These are phyloP conservation scores for Mirza zaza DNA, from an alignment of 2,113 vertebrate genomes.

Conservation along the genomic window DNA sequence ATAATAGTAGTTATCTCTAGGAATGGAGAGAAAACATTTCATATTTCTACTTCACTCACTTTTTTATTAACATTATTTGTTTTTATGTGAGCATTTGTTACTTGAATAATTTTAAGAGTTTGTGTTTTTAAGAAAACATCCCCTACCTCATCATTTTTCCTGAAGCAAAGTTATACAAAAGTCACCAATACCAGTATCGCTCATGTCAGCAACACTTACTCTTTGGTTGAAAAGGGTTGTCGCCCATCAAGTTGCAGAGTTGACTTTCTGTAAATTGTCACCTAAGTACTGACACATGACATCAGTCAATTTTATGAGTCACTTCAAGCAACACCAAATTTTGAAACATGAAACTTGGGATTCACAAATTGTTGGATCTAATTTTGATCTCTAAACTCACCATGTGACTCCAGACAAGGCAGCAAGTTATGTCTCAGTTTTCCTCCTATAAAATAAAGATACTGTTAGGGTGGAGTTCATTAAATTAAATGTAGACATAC, in stretches of 20 bases:
- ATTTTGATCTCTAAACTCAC: slow-evolving; percentile 65
- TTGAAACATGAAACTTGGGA: slow-evolving; percentile 41
- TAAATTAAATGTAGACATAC: neutral
- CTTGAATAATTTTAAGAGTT: slow-evolving; percentile 26
- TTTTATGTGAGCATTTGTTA: slow-evolving; percentile 11
- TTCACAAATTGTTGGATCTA: slow-evolving; percentile 46
- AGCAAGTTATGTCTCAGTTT: slow-evolving; percentile 57
- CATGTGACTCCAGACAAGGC: slow-evolving; percentile 56
- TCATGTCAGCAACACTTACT: slow-evolving; percentile 44
- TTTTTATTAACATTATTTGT: slow-evolving; percentile 9
- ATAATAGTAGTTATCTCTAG: neutral
- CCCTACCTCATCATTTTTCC: neutral
- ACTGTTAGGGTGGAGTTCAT: slow-evolving; percentile 37
- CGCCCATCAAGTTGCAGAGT: slow-evolving; percentile 67
- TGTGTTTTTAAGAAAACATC: slow-evolving; percentile 15
- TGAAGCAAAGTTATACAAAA: slow-evolving; percentile 15
- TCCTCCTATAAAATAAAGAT: slow-evolving; percentile 69
- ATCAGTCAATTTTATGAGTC: slow-evolving; percentile 68
- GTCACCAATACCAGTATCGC: neutral
- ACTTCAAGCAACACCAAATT: slow-evolving; percentile 61
- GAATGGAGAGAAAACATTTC: neutral
- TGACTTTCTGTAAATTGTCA: slow-evolving; percentile 68
- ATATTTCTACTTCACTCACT: slow-evolving; percentile 11
- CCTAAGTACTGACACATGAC: slow-evolving; percentile 64
- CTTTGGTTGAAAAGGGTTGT: slow-evolving; percentile 63